Base-by-base conservation (phyloP, 2,888 invertebrate species). In the Ichneumoninae sp. region DNA sequence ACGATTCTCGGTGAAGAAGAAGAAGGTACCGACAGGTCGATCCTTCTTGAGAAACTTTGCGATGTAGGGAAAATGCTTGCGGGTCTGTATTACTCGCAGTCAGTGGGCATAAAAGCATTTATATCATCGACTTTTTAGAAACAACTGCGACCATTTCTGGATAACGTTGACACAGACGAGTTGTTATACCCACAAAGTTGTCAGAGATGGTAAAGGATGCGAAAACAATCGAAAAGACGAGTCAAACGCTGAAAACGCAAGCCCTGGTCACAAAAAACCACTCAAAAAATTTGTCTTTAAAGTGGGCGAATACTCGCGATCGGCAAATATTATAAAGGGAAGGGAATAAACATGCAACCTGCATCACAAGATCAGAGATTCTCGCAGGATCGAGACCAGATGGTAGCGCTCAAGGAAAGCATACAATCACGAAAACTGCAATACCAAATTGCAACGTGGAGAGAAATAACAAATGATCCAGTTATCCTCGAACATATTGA, bases 181-280 rank as follows among this genome's bases (percentile, higher is more conserved):
- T 82, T 75, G 68, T 52, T 81, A 19, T 83, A 85, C 44, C 80
- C 2, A 40, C 62, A 13, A 79, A 83, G 10, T 62, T 86, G 3
- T 69, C 26, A 8, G 79, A 84, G 0, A 13, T 69, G 36, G 80
- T 86, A 0, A 86, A 84, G 52, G 84, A 84, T n/a, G 75, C 75
- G 3, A 82, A 84, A 36, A 50, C 70, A 16, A 81, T 86, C 19
- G 70, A 30, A 30, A 30, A 30, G 30, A 30, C 30, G 30, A 30
- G 30, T 30, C 30, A 30, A 30, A 30, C 3, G 30, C 2, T 30
- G 30, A 30, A 30, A 30, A 1, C 30, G 30, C 30, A 30, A 30
- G 30, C 30, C 30, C 2, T 30, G 30, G 30, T 30, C 30, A 3
- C 30, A 77, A 22, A 86, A 78, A 50, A 78, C 77, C 26, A 60